These are phyloP conservation scores for Chrysolina americana DNA, from an alignment of 2,888 invertebrate species.

Conservation along the genomic window DNA sequence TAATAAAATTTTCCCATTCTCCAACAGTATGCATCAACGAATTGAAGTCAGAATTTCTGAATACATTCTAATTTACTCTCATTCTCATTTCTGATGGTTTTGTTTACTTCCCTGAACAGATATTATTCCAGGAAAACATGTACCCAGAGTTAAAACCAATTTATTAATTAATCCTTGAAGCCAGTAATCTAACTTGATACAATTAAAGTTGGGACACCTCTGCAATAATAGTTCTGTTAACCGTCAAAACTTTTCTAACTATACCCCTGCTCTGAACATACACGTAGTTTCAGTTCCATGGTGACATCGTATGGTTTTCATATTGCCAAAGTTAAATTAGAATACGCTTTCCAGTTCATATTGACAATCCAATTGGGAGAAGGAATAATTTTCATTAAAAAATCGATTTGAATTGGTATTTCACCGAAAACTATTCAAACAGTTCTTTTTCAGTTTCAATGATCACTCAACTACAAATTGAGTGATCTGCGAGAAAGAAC, in stretches of 20 bases:
- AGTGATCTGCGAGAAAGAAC: too few species aligned
- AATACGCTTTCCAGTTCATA: constrained; percentile 10
- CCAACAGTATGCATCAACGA: not conserved
- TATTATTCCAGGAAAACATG: not conserved
- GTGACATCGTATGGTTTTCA: constrained; percentile 13
- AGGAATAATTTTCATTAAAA: too few species aligned
- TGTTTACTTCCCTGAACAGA: not conserved
- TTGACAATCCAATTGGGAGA: not conserved
- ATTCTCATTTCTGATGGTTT: not conserved
- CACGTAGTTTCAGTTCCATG: constrained; percentile 4
- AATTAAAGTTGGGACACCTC: constrained; percentile 10
- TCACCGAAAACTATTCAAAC: too few species aligned
- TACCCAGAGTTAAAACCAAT: not conserved
- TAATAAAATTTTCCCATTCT: too few species aligned
- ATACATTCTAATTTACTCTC: not conserved
- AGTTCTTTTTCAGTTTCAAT: too few species aligned
- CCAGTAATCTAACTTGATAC: constrained; percentile 20
- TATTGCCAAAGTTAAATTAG: constrained; percentile 9
- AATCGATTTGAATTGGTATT: too few species aligned
- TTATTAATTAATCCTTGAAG: constrained; percentile 1
- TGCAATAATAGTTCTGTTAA: constrained; percentile 13
- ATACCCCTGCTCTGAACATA: constrained; percentile 16
- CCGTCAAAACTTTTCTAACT: constrained; percentile 11
- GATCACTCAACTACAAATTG: too few species aligned
- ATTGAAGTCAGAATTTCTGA: not conserved